Base-by-base conservation (phyloP, 2,113 vertebrate species). In the Peucedramus taeniatus region DNA sequence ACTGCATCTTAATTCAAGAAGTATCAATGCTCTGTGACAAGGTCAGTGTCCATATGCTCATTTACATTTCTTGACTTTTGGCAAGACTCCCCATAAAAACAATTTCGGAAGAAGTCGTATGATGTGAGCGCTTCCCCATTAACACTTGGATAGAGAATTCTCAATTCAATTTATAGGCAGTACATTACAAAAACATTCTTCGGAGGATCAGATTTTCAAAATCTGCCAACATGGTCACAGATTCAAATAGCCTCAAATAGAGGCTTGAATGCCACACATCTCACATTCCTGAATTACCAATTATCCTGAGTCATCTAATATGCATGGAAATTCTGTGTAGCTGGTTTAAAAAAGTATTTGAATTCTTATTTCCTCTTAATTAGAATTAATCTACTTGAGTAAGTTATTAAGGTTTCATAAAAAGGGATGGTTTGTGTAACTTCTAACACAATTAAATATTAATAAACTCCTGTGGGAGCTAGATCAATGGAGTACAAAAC, bases 371-470 rank as follows among this genome's bases (percentile, higher is more conserved):
- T 95, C 74, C 42, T 71, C 93, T 93, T 56, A 86, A 82, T 94
- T 94, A 78, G 37, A 63, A 89, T 83, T 78, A 94, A 88, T 80
- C 56, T 95, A 92, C 49, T 79, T 87, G 69, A 93, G 51, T 69
- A 94, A 91, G 56, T 72, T 94, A 95, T 91, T 78, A 93, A 56
- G 44, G 27, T 47, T 87, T 80, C 40, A 76, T 78, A 60, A 95
- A 94, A 95, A 69, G 5, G 54, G 66, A 37, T 90, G 80, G 72
- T 72, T 94, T 87, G 91, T 90, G 79, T 95, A 97, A 92, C 92
- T 76, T 82, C 66, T 93, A 97, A 90, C 45, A 89, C 86, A 96
- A 95, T 95, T 96, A 96, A 97, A 97, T 91, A 92, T 92, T 96
- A 97, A 97, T 90, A 87, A 95, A 87, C 56, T 96, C 89, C 72